A percentile compares a stretch with the other conserved stretches of the same genome.
Evolutionary conservation across 2,888 invertebrate genomes (phyloP).

Genomic region (Drosophila subsilvestris): DNA sequence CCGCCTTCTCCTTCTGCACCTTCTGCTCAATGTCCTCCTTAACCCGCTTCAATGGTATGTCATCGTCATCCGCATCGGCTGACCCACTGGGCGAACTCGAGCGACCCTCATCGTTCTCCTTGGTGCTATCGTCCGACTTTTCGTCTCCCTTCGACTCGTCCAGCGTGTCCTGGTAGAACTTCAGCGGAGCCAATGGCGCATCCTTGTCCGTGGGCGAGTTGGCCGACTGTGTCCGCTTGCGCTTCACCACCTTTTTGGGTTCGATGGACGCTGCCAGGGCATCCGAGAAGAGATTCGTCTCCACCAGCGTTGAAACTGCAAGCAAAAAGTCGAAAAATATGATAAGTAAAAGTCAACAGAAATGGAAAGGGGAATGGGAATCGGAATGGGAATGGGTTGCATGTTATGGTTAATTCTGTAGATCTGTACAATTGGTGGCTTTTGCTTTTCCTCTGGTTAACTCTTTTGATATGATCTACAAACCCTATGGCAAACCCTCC

Average conservation of each 20-base stretch:
- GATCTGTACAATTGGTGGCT: background rate
- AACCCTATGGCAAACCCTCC: background rate
- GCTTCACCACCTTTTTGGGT: conserved; percentile 89
- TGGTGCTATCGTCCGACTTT: conserved; percentile 64
- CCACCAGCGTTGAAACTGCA: conserved; percentile 91
- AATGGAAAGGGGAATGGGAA: background rate
- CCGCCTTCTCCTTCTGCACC: conserved; percentile 76
- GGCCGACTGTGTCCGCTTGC: conserved; percentile 89
- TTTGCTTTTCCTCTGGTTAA: background rate
- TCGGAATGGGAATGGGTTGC: background rate
- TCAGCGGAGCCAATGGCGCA: conserved; percentile 87
- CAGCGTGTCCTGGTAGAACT: conserved; percentile 96
- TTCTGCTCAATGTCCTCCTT: conserved; percentile 84
- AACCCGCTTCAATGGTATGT: conserved; percentile 83
- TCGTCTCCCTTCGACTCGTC: conserved; percentile 85
- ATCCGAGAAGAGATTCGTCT: conserved; percentile 97
- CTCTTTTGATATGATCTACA: background rate
- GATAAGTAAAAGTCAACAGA: conserved; percentile 3
- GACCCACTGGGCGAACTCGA: conserved; percentile 61
- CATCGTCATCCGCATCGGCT: conserved; percentile 81
- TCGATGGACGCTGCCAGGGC: conserved; percentile 92
- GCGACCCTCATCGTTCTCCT: conserved; percentile 66
- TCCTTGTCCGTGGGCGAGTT: conserved; percentile 85
- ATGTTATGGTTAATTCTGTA: background rate
- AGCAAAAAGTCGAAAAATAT: conserved; percentile 7